Evolutionary conservation across 2,113 vertebrate genomes (phyloP).

Genomic region (Atractosteus spatula): DNA sequence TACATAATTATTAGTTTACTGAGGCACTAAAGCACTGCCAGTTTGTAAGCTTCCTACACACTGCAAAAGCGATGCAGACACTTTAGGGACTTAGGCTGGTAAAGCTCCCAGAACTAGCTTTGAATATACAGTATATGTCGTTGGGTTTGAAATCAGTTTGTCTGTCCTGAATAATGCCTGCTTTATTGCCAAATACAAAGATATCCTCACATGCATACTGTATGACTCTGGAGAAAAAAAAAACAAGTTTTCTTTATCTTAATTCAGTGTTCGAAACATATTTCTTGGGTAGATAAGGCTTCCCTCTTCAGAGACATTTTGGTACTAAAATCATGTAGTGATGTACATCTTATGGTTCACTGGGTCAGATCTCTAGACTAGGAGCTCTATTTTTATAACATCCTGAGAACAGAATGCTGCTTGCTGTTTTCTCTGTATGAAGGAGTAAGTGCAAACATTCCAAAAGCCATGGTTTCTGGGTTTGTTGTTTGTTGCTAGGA

Average conservation of each 20-base stretch:
- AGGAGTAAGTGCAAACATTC: background rate
- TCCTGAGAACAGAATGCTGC: constrained; percentile 3
- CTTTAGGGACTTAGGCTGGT: too few species aligned
- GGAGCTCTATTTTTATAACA: constrained; percentile 16
- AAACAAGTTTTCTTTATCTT: constrained; percentile 8
- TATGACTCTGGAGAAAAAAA: background rate
- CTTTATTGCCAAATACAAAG: background rate
- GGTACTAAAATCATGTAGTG: constrained; percentile 24
- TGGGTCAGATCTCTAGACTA: constrained; percentile 2
- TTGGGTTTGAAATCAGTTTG: background rate
- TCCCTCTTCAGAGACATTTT: constrained; percentile 21
- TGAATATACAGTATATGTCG: background rate
- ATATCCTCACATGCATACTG: constrained; percentile 1
- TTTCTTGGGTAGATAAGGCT: constrained; percentile 20
- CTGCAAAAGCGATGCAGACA: too few species aligned
- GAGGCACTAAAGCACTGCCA: too few species aligned
- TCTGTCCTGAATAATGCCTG: background rate
- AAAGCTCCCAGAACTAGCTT: background rate
- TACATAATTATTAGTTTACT: too few species aligned
- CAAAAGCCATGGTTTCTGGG: background rate
- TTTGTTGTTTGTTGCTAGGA: too few species aligned
- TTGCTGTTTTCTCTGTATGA: background rate
- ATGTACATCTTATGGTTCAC: constrained; percentile 17
- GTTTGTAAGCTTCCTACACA: too few species aligned
- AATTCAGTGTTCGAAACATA: background rate